Base-by-base conservation (phyloP, 2,888 invertebrate species). In the Hirtodrosophila cameraria region DNA sequence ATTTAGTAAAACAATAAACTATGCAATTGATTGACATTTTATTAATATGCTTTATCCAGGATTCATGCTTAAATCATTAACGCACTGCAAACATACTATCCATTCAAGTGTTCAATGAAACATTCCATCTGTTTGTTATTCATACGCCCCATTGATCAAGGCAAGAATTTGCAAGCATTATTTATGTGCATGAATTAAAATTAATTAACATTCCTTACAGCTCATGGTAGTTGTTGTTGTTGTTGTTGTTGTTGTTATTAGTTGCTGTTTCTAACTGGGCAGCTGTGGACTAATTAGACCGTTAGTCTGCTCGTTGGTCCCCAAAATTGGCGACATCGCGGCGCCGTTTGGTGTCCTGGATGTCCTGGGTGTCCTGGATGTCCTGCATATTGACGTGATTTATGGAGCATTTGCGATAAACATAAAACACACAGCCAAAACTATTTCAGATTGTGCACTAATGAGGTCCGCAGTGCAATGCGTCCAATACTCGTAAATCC, bases 201-300 rank as follows among this genome's bases (percentile, higher is more conserved):
- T 53, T 41, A 58, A 39, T 15, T 13, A 15, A 38, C 33, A 28
- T 35, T 30, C 12, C 6, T n/a, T 31, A 1, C 16, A 36, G 36
- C 50, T 6, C 11, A 15, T 46, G 9, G n/a, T 27, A 23, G 13
- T 39, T 18, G 16, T 18, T 58, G 33, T 59, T 58, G 53, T 54
- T 45, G n/a, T 31, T 45, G 36, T 30, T 48, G 20, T 16, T 35
- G 16, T n/a, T 49, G 35, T 13, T 28, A 6, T 12, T 18, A 11
- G 1, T 16, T 8, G 9, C 3, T 11, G 28, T 3, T 15, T n/a
- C 7, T 11, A 13, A 15, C 18, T 28, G 13, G 9, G 13, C 28
- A 45, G 53, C 61, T 72, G 62, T 55, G 48, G 72, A 55, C 72
- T 68, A 79, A 85, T 79, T 85, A 72, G 65, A 48, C 39, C 30